These are phyloP conservation scores for Campoletis sonorensis DNA, from an alignment of 1,140 invertebrate genomes.

Conservation along the genomic window DNA sequence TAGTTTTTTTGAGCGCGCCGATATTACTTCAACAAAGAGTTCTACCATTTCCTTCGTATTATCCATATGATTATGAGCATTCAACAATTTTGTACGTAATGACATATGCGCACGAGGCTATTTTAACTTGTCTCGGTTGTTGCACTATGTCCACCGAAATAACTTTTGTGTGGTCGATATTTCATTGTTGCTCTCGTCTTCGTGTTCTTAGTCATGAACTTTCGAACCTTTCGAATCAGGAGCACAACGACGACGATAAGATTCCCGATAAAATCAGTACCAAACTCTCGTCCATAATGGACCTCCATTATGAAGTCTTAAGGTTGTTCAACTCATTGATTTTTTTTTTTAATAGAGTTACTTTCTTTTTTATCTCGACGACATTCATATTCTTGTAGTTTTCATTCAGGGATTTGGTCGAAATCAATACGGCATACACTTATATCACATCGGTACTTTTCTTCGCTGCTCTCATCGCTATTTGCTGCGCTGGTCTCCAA, in stretches of 20 bases:
- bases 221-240: neutral
- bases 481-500: conserved; percentile 49
- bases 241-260: neutral
- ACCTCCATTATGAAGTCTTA: conserved; percentile 38
- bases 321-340: conserved; percentile 29
- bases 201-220: conserved; percentile 32
- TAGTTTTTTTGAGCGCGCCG: conserved; percentile 39
- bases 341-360: conserved; percentile 15
- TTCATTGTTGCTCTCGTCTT: conserved; percentile 44
- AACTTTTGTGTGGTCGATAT: conserved; percentile 43
- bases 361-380: neutral
- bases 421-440: conserved; percentile 45
- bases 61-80: conserved; percentile 41
- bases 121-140: conserved; percentile 21
- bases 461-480: conserved; percentile 47
- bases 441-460: conserved; percentile 46
- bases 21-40: neutral
- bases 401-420: conserved; percentile 38
- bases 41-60: conserved; percentile 42
- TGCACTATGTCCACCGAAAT: conserved; percentile 45
- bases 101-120: conserved; percentile 31
- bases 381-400: conserved; percentile 22
- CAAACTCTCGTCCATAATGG: conserved; percentile 33
- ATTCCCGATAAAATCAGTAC: neutral
- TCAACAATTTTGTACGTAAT: conserved; percentile 38